phyloP scores from a whole-genome alignment of 2,888 invertebrate species.

The Phorcus lineatus region DNA sequence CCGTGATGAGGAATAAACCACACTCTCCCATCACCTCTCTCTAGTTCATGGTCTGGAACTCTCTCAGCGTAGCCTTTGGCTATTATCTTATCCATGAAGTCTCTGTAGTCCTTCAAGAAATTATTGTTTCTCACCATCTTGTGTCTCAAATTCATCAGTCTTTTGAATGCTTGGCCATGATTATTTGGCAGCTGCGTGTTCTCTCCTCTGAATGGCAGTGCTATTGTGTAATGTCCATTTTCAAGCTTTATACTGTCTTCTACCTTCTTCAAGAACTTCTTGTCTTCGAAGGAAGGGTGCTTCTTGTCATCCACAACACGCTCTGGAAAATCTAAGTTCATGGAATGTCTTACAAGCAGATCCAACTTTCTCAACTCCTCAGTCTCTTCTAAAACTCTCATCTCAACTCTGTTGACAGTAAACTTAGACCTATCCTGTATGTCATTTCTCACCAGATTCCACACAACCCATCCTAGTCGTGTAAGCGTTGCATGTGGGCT shows the following conservation, averaged over 20 bases:
- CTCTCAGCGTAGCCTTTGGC: neutral
- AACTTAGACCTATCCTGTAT: neutral
- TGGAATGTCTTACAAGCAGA: conserved; percentile 23
- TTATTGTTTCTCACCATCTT: neutral
- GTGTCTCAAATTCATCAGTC: neutral
- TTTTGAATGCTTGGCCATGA: conserved; percentile 11
- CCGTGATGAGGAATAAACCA: neutral
- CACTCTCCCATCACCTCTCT: neutral
- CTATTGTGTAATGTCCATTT: conserved; percentile 32
- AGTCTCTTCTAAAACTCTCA: neutral
- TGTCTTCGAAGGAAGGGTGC: conserved; percentile 35
- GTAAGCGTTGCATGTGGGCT: conserved; percentile 33
- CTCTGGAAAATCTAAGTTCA: conserved; percentile 39
- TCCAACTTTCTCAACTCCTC: neutral
- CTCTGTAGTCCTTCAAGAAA: neutral
- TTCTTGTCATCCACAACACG: conserved; percentile 31
- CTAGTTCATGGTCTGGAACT: neutral
- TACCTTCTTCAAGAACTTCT: conserved; percentile 27
- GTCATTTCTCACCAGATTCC: conserved; percentile 21
- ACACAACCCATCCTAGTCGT: conserved; percentile 31
- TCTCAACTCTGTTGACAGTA: conserved; percentile 18
- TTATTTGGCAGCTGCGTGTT: conserved; percentile 27
- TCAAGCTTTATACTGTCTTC: conserved; percentile 14
- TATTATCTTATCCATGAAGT: neutral
- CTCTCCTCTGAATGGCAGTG: conserved; percentile 27